These are phyloP conservation scores for Caradrina clavipalpis DNA, from an alignment of 2,888 invertebrate species.

Conservation along the genomic window DNA sequence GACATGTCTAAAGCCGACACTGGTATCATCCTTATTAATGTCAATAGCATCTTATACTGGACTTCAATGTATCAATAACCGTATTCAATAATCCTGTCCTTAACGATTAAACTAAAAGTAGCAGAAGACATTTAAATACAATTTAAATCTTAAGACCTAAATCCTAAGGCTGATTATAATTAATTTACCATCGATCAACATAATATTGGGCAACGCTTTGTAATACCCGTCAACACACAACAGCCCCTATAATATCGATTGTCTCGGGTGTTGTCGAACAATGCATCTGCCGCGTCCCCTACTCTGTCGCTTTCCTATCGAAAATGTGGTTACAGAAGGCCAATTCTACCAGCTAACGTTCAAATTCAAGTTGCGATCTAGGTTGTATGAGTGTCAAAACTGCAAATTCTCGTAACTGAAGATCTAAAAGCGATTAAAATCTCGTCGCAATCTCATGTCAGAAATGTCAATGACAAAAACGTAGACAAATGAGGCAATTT, in stretches of 20 bases:
- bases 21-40: neutral
- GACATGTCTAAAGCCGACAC: neutral
- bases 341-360: too few species aligned
- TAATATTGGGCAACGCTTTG: conserved; percentile 13
- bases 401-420: too few species aligned
- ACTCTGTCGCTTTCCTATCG: neutral
- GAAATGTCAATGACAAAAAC: too few species aligned
- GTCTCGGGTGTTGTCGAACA: conserved; percentile 38
- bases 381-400: too few species aligned
- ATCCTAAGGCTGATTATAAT: neutral
- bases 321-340: neutral
- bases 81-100: conserved; percentile 11
- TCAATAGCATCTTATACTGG: conserved; percentile 3
- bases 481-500: too few species aligned
- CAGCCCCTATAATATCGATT: conserved; percentile 52
- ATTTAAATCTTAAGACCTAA: neutral
- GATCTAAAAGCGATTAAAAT: too few species aligned
- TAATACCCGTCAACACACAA: conserved; percentile 29
- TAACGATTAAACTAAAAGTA: neutral
- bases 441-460: too few species aligned
- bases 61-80: conserved; percentile 17
- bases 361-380: too few species aligned
- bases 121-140: neutral
- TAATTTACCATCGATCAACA: conserved; percentile 32
- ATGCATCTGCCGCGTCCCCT: conserved; percentile 52